A percentile compares a stretch with the other conserved stretches of the same genome.
Conservation (phyloP, 2,113 vertebrate genomes). For the Harpagus bidentatus region DNA sequence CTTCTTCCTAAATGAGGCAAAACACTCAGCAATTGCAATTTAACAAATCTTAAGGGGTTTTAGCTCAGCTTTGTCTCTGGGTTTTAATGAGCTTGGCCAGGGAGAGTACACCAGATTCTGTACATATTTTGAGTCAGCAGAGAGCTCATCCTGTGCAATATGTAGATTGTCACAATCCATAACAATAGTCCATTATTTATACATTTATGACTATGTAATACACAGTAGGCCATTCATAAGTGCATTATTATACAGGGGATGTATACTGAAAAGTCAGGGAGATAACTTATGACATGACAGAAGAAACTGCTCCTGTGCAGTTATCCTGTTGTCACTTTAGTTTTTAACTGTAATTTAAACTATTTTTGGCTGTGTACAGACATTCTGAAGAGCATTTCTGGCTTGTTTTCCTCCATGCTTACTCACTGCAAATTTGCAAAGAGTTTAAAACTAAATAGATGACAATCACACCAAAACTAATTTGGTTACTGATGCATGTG, state of each 20-base stretch:
- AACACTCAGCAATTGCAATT: neutral
- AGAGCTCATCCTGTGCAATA: conserved; percentile 24
- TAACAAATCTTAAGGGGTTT: neutral
- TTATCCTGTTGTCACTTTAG: neutral
- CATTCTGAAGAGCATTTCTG: neutral
- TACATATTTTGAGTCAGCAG: neutral
- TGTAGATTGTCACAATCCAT: neutral
- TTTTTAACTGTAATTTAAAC: conserved; percentile 59
- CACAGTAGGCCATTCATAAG: neutral
- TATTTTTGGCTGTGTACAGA: conserved; percentile 20
- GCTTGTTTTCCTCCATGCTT: conserved; percentile 6
- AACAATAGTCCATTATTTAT: neutral
- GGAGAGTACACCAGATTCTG: neutral
- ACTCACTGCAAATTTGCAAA: conserved; percentile 8
- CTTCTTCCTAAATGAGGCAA: neutral
- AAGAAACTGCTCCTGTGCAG: neutral
- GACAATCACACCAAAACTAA: conserved; percentile 68
- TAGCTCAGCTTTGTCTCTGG: neutral
- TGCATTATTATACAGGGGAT: conserved; percentile 11
- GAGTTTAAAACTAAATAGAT: conserved; percentile 29
- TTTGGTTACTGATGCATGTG: neutral
- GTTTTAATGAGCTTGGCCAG: neutral
- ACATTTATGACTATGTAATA: neutral
- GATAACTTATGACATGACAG: neutral
- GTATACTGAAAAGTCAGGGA: conserved; percentile 44